Percentiles rank a stretch among this genome's conserved stretches.
Evolutionary conservation across 2,888 invertebrate genomes (phyloP).

Genomic region (Phaonia tiefii): DNA sequence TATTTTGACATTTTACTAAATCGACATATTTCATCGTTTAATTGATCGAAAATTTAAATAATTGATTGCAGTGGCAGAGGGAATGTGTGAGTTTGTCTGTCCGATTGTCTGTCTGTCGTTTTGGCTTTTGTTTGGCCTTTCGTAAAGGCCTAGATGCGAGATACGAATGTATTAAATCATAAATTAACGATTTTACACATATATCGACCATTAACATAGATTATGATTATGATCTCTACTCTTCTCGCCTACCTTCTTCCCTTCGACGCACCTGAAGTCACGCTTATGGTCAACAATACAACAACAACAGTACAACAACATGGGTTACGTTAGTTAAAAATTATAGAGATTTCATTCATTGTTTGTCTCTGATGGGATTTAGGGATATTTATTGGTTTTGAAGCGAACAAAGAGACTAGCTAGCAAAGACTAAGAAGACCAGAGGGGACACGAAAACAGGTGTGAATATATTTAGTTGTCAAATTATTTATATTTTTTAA

Average conservation of each 20-base stretch:
- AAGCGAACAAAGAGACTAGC: no score
- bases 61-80: conserved; percentile 71
- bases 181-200: conserved; percentile 71
- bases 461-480: conserved; percentile 67
- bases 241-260: conserved; percentile 13
- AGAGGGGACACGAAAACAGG: conserved; percentile 51
- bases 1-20: conserved; percentile 76
- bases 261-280: neutral
- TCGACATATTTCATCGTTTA: conserved; percentile 77
- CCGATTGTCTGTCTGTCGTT: neutral
- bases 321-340: no score
- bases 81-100: neutral
- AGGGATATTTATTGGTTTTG: no score
- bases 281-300: neutral
- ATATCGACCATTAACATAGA: conserved; percentile 55
- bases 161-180: conserved; percentile 71
- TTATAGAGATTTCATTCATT: conserved; percentile 58
- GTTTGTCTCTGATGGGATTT: conserved; percentile 28
- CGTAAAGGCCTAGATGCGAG: conserved; percentile 4
- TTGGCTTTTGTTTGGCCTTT: neutral
- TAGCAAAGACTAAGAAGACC: conserved; percentile 5
- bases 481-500: conserved; percentile 60
- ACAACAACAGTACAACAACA: conserved; percentile 14
- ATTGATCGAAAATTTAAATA: conserved; percentile 75
- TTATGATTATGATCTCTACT: conserved; percentile 59